These are phyloP conservation scores for Myotis daubentonii DNA, from an alignment of 2,797 vertebrate genomes.

Conservation along the genomic window DNA sequence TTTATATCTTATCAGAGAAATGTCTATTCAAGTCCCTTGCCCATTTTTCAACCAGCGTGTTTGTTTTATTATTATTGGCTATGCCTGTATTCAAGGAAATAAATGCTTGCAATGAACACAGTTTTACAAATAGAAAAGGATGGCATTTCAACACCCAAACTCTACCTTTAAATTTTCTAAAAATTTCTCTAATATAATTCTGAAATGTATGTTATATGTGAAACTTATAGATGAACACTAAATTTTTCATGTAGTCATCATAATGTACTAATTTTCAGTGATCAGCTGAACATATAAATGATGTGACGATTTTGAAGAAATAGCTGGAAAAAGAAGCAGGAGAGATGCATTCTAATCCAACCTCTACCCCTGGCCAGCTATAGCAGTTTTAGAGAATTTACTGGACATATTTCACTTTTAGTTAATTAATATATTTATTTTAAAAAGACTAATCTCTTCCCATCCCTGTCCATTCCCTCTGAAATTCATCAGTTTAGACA, in stretches of 20 bases:
- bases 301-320: neutral
- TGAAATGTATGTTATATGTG: neutral
- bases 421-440: neutral
- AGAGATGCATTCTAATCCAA: neutral
- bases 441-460: too few species aligned
- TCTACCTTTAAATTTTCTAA: neutral
- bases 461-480: too few species aligned
- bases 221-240: neutral
- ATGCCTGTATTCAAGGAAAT: neutral
- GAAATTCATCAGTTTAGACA: too few species aligned
- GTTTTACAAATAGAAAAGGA: neutral
- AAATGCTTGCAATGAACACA: neutral
- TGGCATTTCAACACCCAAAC: neutral
- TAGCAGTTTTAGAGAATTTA: neutral
- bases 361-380: neutral
- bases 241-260: neutral
- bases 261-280: neutral
- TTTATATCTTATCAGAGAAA: too few species aligned
- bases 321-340: neutral
- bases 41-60: neutral
- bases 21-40: too few species aligned
- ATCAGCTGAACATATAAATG: neutral
- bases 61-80: neutral
- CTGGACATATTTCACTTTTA: neutral
- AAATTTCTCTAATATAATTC: neutral